Base-by-base conservation (phyloP, 2,113 vertebrate genomes). In the Python bivittatus region DNA sequence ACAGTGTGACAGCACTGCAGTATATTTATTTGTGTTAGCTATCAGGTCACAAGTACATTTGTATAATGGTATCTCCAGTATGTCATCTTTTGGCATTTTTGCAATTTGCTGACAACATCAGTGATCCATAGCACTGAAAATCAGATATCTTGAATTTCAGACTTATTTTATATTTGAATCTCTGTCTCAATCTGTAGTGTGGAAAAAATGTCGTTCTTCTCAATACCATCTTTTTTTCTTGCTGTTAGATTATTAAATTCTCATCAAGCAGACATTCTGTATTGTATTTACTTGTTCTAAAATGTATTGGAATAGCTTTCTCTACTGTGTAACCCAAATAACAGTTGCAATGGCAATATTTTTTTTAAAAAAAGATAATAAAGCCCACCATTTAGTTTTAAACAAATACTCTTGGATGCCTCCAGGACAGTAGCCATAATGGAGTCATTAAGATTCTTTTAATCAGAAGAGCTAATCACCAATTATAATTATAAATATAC, bases 401-500 rank as follows among this genome's bases (percentile, higher is more conserved):
- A 84, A n/a, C 27, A 88, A 83, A 83, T 60, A 84, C 79, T 13
- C 85, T 22, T 42, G 54, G 79, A 91, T 93, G 64, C 54, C 64
- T 90, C 9, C 1, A 25, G 60, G 90, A 88, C 84, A 83, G 33
- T 88, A 83, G 72, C 38, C 53, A 83, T 83, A 60, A 72, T 83
- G 53, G 52, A 29, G 42, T 88, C 54, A 38, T 90, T 79, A 38
- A 90, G 83, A 29, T 48, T 48, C 7, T 22, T 44, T 90, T 89
- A 58, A 90, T 87, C 84, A 87, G 61, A 58, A 56, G 25, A 58
- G 60, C 84, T 90, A 88, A 90, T 90, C 58, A 89, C 53, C 38
- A 88, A 29, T 54, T n/a, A 87, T 93, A 86, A 87, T 90, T 90
- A 87, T 87, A 60, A 68, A 29, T 53, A 64, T 42, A 52, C 53